These are phyloP conservation scores for Stichodactyla helianthus DNA, from an alignment of 64 coral and sea anemone species.

Conservation along the genomic window DNA sequence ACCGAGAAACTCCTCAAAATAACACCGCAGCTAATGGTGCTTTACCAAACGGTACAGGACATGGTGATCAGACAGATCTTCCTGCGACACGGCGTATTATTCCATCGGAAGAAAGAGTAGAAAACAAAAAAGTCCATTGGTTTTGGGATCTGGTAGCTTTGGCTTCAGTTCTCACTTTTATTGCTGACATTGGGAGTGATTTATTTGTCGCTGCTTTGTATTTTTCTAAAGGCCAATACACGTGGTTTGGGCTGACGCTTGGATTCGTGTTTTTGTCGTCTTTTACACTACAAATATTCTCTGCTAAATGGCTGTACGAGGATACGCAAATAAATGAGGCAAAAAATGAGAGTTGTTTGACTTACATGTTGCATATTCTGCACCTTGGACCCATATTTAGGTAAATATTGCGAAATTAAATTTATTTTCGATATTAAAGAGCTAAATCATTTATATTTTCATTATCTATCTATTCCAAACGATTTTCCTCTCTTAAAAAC, in stretches of 20 bases:
- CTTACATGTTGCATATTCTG: constrained; percentile 62
- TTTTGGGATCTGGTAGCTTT: constrained; percentile 70
- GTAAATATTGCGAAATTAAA: constrained; percentile 28
- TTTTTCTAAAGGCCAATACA: constrained; percentile 52
- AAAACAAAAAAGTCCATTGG: constrained; percentile 12
- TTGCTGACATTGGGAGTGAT: constrained; percentile 70
- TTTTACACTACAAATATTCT: constrained; percentile 73
- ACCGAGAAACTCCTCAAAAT: background rate
- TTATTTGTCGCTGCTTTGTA: constrained; percentile 70
- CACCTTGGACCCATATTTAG: constrained; percentile 68
- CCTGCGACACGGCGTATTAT: constrained; percentile 51
- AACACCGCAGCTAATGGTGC: background rate
- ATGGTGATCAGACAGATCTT: constrained; percentile 72
- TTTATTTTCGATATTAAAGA: background rate
- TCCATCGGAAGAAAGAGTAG: background rate
- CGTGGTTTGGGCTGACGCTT: constrained; percentile 73
- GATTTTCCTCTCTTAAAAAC: background rate
- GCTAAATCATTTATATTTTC: background rate
- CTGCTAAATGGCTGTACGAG: constrained; percentile 85
- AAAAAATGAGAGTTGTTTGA: constrained; percentile 37
- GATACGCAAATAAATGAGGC: constrained; percentile 7
- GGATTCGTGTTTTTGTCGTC: constrained; percentile 74
- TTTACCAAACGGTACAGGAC: background rate
- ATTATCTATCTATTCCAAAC: background rate
- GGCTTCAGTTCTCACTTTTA: constrained; percentile 65